Evolutionary conservation across 2,888 invertebrate genomes (phyloP), one percentile per base, ranked within the genome.

Genomic region (Nemoura dubitans): DNA sequence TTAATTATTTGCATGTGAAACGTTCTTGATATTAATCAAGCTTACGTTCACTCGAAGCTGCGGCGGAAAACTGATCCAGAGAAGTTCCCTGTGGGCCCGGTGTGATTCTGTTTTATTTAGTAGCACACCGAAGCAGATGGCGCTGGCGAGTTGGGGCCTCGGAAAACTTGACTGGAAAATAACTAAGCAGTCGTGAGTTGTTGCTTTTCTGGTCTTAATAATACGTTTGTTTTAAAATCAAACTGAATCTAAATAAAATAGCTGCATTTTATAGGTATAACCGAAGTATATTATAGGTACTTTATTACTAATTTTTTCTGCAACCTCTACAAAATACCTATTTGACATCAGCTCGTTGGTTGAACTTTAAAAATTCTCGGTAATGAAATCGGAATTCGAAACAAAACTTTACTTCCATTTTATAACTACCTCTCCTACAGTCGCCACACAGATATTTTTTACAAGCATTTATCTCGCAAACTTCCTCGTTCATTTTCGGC

Each of bases 1-100:
- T 84, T 76, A 84, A 84, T 84, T 84, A 84, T 84, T 84, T 59
- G 76, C 84, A 84, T 43, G 28, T 59, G 59, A 26, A 43, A 84
- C 76, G 76, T 84, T 28, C 84, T 84, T 76, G 59, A 76, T 25
- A 59, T n/a, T n/a, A n/a, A 76, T 59, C 59, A 21, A 76, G 76
- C 78, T 5, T 26, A 3, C 26, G 2, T 2, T 2, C 21, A 78
- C 6, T 6, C 26, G 26, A 78, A 78, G 1, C 28, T 6, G 10
- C 78, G 26, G 26, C 0, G 28, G 78, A 78, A 78, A 78, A 78
- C 78, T 28, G 26, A 21, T 28, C n/a, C 10, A 78, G 78, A 78
- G 2, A 78, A 78, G 78, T 78, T 78, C 78, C 5, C 25, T 78
- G 27, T 26, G 78, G 27, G 28, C 27, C 25, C 27, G 10, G 0